Conservation (phyloP, 2,797 vertebrate species). For the Siniperca scherzeri region DNA sequence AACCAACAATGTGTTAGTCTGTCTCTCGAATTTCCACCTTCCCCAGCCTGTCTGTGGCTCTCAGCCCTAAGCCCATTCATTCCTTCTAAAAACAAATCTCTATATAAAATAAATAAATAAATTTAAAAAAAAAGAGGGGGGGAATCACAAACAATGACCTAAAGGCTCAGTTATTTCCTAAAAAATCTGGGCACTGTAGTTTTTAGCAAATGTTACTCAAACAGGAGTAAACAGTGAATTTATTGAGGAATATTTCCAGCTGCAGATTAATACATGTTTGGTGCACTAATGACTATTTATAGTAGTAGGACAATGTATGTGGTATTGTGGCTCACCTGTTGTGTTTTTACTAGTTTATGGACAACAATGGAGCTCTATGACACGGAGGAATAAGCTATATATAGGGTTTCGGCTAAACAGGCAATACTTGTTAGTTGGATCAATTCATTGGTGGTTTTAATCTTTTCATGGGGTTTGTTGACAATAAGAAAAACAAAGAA, state of each 20-base stretch:
- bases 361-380: background rate
- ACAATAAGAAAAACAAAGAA: background rate
- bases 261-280: background rate
- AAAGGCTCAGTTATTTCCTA: no score
- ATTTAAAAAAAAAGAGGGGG: no score
- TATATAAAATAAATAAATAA: no score
- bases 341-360: background rate
- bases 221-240: background rate
- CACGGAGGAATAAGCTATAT: background rate
- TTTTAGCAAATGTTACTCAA: no score
- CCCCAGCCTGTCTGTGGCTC: background rate
- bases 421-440: background rate
- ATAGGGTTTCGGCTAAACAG: background rate
- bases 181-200: no score
- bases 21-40: background rate
- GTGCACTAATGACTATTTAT: background rate
- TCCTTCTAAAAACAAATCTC: background rate
- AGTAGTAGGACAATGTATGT: background rate
- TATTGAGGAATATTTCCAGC: background rate
- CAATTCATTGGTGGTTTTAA: background rate
- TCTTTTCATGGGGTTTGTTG: slow-evolving; percentile 1
- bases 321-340: background rate
- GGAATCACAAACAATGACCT: no score
- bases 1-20: background rate
- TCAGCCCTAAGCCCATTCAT: background rate